A percentile compares a stretch with the other conserved stretches of the same genome.
phyloP scores from a whole-genome alignment of 2,888 invertebrate species.

The Calameuta idolon region DNA sequence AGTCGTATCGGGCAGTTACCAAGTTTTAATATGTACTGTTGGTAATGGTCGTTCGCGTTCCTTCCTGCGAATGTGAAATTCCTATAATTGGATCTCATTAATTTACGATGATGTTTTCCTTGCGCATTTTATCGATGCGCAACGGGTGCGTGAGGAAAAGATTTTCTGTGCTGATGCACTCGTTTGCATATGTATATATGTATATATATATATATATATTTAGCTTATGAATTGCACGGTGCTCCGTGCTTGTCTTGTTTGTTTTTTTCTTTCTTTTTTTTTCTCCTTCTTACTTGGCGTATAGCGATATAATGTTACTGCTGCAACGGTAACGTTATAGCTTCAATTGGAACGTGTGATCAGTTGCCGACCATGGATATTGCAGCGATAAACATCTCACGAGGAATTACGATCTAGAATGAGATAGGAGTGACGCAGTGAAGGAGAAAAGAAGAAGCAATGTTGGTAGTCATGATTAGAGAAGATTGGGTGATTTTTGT shows the following conservation, averaged over 20 bases:
- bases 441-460: background rate
- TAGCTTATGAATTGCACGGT: background rate
- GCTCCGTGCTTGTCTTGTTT: background rate
- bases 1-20: background rate
- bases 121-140: background rate
- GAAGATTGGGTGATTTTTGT: background rate
- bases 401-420: background rate
- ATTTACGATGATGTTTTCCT: background rate
- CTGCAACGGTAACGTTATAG: background rate
- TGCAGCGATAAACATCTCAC: background rate
- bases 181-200: background rate
- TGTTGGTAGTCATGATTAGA: background rate
- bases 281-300: background rate
- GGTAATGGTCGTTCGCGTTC: background rate
- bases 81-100: background rate
- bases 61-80: background rate
- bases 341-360: conserved; percentile 5
- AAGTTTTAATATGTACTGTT: background rate
- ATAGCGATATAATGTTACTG: background rate
- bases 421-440: background rate
- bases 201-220: no score
- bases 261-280: background rate
- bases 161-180: background rate
- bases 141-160: background rate
- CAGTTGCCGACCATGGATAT: conserved; percentile 3